Conservation (phyloP, 2,797 vertebrate genomes). For the Picus viridis region DNA sequence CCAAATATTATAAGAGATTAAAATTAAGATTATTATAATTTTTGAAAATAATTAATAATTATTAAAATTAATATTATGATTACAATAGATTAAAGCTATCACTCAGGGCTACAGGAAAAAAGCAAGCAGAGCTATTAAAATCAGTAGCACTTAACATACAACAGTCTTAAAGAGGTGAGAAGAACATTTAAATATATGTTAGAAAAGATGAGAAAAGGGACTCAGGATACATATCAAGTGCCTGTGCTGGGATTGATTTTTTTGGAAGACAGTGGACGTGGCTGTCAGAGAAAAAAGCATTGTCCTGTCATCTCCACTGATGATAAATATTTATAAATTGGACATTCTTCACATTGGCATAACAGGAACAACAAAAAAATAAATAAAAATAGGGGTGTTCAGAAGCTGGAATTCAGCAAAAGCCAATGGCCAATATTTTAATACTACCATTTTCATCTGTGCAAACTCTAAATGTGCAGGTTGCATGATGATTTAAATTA, state of each 20-base stretch:
- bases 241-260: background rate
- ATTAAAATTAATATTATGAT: background rate
- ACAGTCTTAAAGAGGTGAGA: background rate
- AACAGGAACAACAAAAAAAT: background rate
- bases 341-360: background rate
- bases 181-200: background rate
- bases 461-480: background rate
- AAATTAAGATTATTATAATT: background rate
- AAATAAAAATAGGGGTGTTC: background rate
- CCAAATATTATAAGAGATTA: background rate
- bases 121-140: background rate
- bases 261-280: background rate
- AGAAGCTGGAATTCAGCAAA: background rate
- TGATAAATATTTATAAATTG: background rate
- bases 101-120: background rate
- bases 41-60: too few relatives aligned
- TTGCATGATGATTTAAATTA: background rate
- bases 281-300: background rate
- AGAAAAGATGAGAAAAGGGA: background rate
- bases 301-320: background rate
- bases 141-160: background rate
- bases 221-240: background rate
- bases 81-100: background rate
- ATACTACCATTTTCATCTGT: background rate
- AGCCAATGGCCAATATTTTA: background rate